Evolutionary conservation across 92 coral and sea anemone genomes (phyloP).

Genomic region (Phenganax subtilis): DNA sequence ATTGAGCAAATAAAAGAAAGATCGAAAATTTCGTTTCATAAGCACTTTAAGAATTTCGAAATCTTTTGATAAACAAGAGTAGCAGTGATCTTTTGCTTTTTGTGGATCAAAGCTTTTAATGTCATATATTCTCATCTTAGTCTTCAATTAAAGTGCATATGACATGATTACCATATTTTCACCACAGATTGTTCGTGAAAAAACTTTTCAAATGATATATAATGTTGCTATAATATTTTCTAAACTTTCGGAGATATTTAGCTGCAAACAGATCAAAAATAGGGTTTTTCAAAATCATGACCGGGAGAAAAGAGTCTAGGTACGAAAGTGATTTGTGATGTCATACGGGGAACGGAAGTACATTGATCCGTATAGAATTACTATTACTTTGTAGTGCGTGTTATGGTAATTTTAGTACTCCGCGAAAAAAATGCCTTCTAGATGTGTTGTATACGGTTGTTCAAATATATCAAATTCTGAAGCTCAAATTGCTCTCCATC

Average conservation of each 20-base stretch:
- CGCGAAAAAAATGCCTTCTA: slow-evolving; percentile 7
- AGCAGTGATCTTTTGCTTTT: too few species aligned
- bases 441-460: slow-evolving; percentile 26
- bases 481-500: not conserved
- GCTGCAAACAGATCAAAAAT: not conserved
- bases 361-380: not conserved
- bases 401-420: not conserved
- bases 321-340: not conserved
- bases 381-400: not conserved
- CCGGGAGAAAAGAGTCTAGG: not conserved
- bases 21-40: too few species aligned
- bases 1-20: too few species aligned
- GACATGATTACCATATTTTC: not conserved
- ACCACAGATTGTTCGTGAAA: not conserved
- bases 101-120: too few species aligned
- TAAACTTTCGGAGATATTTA: not conserved
- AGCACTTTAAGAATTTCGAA: too few species aligned
- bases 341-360: not conserved
- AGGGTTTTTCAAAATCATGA: too few species aligned
- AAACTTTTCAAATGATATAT: not conserved
- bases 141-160: not conserved
- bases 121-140: too few species aligned
- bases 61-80: too few species aligned
- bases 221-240: not conserved
- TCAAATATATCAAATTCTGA: slow-evolving; percentile 1